Base-by-base conservation (phyloP, 2,113 vertebrate species). In the Scopus umbretta region DNA sequence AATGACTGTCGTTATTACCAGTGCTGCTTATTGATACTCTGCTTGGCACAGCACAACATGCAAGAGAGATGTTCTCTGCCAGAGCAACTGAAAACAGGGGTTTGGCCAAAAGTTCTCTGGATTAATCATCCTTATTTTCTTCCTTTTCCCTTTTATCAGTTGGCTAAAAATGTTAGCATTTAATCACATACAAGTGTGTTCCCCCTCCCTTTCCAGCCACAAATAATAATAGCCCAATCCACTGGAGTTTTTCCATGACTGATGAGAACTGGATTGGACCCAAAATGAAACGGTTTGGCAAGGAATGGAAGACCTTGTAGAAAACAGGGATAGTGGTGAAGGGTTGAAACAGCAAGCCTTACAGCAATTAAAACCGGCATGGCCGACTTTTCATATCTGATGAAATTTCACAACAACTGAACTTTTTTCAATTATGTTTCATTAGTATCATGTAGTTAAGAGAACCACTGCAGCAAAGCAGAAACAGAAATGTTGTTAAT, bases 251-350 rank as follows among this genome's bases (percentile, higher is more conserved):
- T 93, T 93, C 81, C 91, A 70, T 75, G 11, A 61, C 72, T 81
- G 94, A 92, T 58, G 68, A 89, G 89, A 97, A 95, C 42, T 92
- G 96, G 87, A 94, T 71, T 0, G 0, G 38, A 71, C 85, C 90
- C 95, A 97, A 76, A 58, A 85, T 78, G 20, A 90, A 96, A 82
- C 83, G 85, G 67, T 71, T 88, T 95, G 89, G 95, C 87, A 82
- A 90, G 79, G 38, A 95, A 59, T 6, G 0, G 86, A 91, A 92
- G 81, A 74, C 71, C 32, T 63, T 92, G 74, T 6, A 91, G 74
- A 85, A 90, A 95, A 89, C 52, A 76, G 66, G 56, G 56, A 55
- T 23, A 42, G 84, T 30, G 66, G 58, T 63, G 63, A 87, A 87
- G 58, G 62, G 65, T 5, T 58, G 89, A 91, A 93, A 76, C 53